phyloP scores from a whole-genome alignment of 2,797 vertebrate genomes.

The Chanos chanos region DNA sequence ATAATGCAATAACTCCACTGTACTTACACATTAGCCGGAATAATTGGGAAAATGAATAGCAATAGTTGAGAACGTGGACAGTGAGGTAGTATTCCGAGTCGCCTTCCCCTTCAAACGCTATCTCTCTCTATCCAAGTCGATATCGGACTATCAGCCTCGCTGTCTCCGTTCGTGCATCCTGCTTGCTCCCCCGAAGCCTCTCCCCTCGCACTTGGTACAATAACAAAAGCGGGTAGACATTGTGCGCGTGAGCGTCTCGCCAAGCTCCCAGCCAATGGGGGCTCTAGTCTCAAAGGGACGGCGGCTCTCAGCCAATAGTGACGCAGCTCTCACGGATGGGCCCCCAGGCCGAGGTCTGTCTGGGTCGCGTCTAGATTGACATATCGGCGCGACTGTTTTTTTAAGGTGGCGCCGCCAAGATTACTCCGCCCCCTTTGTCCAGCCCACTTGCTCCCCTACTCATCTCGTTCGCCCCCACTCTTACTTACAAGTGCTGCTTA shows the following conservation, averaged over 20 bases:
- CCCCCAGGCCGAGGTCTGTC: conserved; percentile 58
- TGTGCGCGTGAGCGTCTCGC: conserved; percentile 63
- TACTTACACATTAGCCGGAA: conserved; percentile 66
- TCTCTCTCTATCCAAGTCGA: conserved; percentile 30
- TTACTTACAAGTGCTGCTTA: not conserved
- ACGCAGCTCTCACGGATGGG: conserved; percentile 43
- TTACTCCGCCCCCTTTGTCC: conserved; percentile 49
- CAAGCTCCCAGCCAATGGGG: conserved; percentile 60
- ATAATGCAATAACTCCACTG: conserved; percentile 3
- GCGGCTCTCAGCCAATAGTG: conserved; percentile 51
- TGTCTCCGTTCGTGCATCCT: conserved; percentile 60
- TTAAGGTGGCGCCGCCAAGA: conserved; percentile 70
- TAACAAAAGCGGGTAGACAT: conserved; percentile 71
- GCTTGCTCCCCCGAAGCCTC: conserved; percentile 44
- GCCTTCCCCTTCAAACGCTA: conserved; percentile 33
- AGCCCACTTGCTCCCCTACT: not conserved
- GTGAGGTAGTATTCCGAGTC: conserved; percentile 21
- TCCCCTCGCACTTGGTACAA: conserved; percentile 62
- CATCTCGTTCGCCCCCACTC: not conserved
- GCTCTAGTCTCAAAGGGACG: conserved; percentile 9
- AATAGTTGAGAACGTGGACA: conserved; percentile 35
- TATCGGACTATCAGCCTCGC: conserved; percentile 48
- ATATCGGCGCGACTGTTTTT: conserved; percentile 69
- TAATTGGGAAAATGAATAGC: conserved; percentile 41
- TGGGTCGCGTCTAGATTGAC: conserved; percentile 64